Evolutionary conservation across 2,113 vertebrate genomes (phyloP), one percentile per base, ranked within the genome.

Genomic region (Anthoscopus minutus): DNA sequence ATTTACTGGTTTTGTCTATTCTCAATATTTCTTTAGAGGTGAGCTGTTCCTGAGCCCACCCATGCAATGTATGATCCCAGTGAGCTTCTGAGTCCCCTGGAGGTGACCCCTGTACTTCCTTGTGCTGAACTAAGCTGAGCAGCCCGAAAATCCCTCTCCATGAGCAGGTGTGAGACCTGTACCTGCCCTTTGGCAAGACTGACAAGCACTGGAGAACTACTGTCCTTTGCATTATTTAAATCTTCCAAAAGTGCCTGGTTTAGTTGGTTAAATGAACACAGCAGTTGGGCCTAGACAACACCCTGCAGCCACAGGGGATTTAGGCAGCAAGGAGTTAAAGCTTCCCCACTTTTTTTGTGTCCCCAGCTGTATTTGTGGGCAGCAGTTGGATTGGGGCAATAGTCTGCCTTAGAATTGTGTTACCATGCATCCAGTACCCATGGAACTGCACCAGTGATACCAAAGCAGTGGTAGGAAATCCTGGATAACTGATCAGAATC

Each of bases 371-470:
- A 4, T 22, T 15, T 73, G 42, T 92, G 86, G 87, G 42, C 50
- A 88, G 71, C 50, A 86, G 2, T 25, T 88, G 35, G 25, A 27
- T 3, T 45, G 61, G 60, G 61, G 15, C 76, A 42, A 9, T 73
- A 61, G 48, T 40, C 42, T 70, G 1, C 42, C 23, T 80, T 71
- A 48, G 60, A 44, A 16, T 16, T 87, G 50, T 70, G 27, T 60
- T 53, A 51, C 21, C 7, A 1, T 1, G 3, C 21, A 33, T 79
- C 50, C 16, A 3, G 20, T 73, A 8, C 58, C 33, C 15, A 0
- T 37, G 40, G 71, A 84, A 62, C 64, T 78, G 70, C 38, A 73
- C 27, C 35, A 64, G 40, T 40, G 38, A 5, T 57, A 24, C 5
- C 42, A 50, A 40, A 78, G 72, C 53, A 74, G 48, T 24, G 47